Evolutionary conservation across 2,113 vertebrate genomes (phyloP), one percentile per base, ranked within the genome.

Genomic region (Chloropsis cyanopogon): DNA sequence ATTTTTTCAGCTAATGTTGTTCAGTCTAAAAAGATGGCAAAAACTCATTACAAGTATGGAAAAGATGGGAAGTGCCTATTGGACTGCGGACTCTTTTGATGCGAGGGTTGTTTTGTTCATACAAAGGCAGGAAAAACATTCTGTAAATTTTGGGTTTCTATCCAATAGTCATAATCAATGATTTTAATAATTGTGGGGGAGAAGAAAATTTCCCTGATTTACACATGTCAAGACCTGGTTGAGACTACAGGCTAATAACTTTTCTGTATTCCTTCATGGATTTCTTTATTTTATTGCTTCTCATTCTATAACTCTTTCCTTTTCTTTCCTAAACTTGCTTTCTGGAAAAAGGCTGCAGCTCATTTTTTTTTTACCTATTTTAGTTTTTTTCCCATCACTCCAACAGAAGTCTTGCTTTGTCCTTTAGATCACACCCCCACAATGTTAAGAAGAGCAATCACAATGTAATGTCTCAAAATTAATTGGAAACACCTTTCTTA

Each of bases 41-140:
- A 90, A 95, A 93, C 76, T 78, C 59, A 70, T 65, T 86, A 76
- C 44, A 90, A 52, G 49, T 72, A 70, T 11, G 93, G 71, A 94
- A 92, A 57, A 33, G 6, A 92, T 73, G 47, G 53, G n/a, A 85
- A 88, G 28, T 4, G 10, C 31, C 29, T 42, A 92, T n/a, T 61
- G 47, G 46, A 80, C 35, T 61, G 39, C 14, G 8, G 75, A 57
- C 28, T 93, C 63, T 54, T 92, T 82, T 31, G 61, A 82, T 41
- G 64, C 0, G 2, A 77, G 24, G 33, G 12, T 26, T 89, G 33
- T 54, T 92, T 69, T 64, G 26, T 57, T 93, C 41, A 61, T 39
- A 76, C 2, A 53, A 64, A 49, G 49, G 41, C 23, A 88, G 54
- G 33, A 90, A 92, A 90, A 94, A 33, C 14, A 64, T 69, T 11